Evolutionary conservation across 2,797 vertebrate species (phyloP), one percentile per base, ranked within the genome.

Genomic region (Acipenser transmontanus): DNA sequence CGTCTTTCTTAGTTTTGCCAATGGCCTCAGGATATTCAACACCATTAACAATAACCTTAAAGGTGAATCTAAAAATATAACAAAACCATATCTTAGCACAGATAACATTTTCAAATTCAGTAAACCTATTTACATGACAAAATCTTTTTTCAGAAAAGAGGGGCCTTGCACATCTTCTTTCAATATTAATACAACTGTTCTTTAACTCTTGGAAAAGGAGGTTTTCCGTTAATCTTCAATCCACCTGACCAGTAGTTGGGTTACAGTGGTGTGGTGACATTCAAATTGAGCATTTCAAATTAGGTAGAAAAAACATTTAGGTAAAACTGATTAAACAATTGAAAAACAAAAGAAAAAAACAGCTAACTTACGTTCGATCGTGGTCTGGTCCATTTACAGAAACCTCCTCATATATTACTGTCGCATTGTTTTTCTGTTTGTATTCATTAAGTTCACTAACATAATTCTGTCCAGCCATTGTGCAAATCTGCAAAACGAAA

Each of bases 1-100:
- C 91, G 52, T 85, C 88, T 50, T 82, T 90, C 76, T 91, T 91
- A 67, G 50, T 84, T 56, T 72, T 82, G 0, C 90, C 91, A 48
- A 70, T 69, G 2, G 65, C 90, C 0, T 72, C 64, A 20, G 83
- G 77, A 73, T 82, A 89, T 0, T 0, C 2, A 7, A 72, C 62
- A 2, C 71, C 78, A 66, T 82, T 73, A 2, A 91, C 0, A 5
- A 84, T 13, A 0, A 4, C 88, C 71, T 61, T 74, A 0, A 80
- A 0, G 0, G 67, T 80, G 63, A 90, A 92, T 34, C 91, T 92
- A 66, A 8, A 59, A 56, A 65, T 9, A 61, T n/a, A 54, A 54
- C 7, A 54, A 54, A 34, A 54, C 7, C 8, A 54, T 9, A 6
- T 54, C 4, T 54, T 7, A 6, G n/a, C 52, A 54, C 5, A 54